phyloP scores from a whole-genome alignment of 92 coral and sea anemone genomes.

The Diadumene lineata region DNA sequence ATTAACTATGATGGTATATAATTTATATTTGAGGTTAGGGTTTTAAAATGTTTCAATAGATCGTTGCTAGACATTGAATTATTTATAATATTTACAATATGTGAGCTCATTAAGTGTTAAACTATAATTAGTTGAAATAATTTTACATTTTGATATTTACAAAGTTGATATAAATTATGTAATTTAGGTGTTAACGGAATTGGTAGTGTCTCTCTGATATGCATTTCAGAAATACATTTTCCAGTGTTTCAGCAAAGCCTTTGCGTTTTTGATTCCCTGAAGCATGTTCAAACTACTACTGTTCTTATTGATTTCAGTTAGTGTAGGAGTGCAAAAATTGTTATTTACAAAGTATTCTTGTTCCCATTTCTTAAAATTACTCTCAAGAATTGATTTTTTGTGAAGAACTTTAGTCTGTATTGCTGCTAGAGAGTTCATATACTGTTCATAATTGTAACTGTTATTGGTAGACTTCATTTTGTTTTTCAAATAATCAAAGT shows the following conservation, averaged over 20 bases:
- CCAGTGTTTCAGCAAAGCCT: neutral
- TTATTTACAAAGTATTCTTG: constrained; percentile 26
- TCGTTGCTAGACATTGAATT: neutral
- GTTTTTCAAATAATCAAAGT: constrained; percentile 1
- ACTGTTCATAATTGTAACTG: constrained; percentile 1
- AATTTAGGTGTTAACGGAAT: neutral
- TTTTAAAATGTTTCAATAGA: neutral
- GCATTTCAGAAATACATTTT: neutral
- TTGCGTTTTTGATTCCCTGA: neutral
- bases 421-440: constrained; percentile 7
- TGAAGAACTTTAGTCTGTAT: constrained; percentile 12
- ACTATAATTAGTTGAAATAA: neutral
- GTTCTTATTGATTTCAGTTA: neutral
- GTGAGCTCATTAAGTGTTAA: neutral
- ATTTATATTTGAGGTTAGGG: no score
- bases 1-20: no score
- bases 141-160: constrained; percentile 2
- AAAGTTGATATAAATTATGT: neutral
- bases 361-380: constrained; percentile 24
- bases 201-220: no score
- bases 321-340: constrained; percentile 28
- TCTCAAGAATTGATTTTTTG: constrained; percentile 1
- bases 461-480: neutral
- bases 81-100: no score
- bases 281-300: neutral